Conservation (phyloP, 2,113 vertebrate species). For the Fukomys damarensis region DNA sequence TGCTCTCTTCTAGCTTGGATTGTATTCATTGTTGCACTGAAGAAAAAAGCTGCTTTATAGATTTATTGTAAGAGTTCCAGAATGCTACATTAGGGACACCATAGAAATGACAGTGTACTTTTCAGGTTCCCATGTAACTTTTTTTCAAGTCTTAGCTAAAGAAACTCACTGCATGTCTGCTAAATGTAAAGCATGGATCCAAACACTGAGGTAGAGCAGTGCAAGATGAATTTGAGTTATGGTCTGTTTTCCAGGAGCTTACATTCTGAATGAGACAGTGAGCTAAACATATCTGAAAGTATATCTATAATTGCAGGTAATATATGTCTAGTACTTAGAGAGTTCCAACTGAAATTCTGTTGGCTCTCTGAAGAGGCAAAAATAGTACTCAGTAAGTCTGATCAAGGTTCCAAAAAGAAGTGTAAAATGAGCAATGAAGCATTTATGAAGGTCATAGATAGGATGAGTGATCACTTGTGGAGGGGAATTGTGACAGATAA, state of each 20-base stretch:
- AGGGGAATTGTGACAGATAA: not conserved
- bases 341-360: not conserved
- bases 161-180: not conserved
- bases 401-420: not conserved
- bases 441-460: not conserved
- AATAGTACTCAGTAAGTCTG: not conserved
- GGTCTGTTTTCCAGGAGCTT: not conserved
- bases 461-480: not conserved
- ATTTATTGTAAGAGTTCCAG: conserved; percentile 44
- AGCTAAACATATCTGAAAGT: not conserved
- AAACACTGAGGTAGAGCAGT: not conserved
- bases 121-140: not conserved
- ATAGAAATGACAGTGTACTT: not conserved
- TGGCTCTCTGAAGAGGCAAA: not conserved
- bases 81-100: not conserved
- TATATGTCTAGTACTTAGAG: not conserved
- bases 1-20: not conserved
- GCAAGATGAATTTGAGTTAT: not conserved
- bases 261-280: not conserved
- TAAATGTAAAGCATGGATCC: not conserved
- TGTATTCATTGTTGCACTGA: not conserved
- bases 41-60: not conserved
- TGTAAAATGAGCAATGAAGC: not conserved
- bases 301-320: not conserved
- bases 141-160: conserved; percentile 13